Percentiles rank a stretch among this genome's conserved stretches.
These are phyloP conservation scores for Tupiocoris notatus DNA, from an alignment of 2,888 invertebrate species.

Conservation along the genomic window DNA sequence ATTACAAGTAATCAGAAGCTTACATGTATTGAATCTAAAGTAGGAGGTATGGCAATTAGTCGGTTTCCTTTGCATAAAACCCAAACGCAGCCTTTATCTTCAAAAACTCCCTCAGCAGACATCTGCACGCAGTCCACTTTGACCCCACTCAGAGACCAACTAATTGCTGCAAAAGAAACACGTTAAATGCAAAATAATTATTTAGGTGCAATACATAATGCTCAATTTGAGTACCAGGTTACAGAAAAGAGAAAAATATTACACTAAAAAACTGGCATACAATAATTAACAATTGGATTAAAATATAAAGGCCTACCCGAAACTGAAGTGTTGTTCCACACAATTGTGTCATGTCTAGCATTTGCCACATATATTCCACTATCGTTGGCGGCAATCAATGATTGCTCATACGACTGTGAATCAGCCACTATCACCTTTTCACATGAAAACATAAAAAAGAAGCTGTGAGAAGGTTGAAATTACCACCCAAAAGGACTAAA, in stretches of 20 bases:
- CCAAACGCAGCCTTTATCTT: slow-evolving; percentile 54
- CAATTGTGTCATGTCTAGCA: slow-evolving; percentile 8
- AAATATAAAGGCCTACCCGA: slow-evolving; percentile 40
- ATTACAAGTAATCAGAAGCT: too few relatives aligned
- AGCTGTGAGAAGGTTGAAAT: too few relatives aligned
- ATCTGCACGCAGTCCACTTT: slow-evolving; percentile 50
- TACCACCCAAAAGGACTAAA: too few relatives aligned
- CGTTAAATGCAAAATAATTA: neutral
- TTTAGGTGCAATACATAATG: neutral
- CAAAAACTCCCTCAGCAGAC: slow-evolving; percentile 52
- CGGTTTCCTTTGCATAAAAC: slow-evolving; percentile 52
- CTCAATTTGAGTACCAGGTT: neutral
- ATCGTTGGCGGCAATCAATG: slow-evolving; percentile 6
- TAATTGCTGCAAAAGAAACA: neutral
- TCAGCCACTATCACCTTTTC: slow-evolving; percentile 19
- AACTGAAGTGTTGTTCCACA: slow-evolving; percentile 37
- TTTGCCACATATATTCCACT: slow-evolving; percentile 33
- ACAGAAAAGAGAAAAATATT: neutral
- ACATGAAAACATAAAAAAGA: too few relatives aligned
- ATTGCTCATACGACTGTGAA: slow-evolving; percentile 14
- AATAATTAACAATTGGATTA: neutral
- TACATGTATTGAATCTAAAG: slow-evolving; percentile 25
- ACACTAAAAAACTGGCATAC: neutral
- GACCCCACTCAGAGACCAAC: slow-evolving; percentile 49
- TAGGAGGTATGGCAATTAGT: slow-evolving; percentile 52